phyloP scores from a whole-genome alignment of 1,140 invertebrate species.

The Aphelinus certus region DNA sequence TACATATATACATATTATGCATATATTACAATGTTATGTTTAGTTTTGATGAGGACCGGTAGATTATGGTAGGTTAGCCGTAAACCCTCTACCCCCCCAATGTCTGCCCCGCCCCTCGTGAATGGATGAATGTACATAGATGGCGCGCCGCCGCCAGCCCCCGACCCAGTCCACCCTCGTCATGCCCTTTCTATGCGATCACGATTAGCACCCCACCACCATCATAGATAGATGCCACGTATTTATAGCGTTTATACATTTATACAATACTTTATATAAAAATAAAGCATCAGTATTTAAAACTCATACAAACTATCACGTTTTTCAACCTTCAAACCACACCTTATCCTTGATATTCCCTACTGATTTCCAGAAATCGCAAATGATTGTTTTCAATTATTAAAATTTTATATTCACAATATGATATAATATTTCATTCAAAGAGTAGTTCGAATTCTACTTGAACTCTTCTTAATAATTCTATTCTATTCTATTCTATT shows the following conservation, averaged over 20 bases:
- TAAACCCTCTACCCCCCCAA: slow-evolving; percentile 33
- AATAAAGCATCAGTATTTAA: slow-evolving; percentile 69
- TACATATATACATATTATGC: slow-evolving; percentile 53
- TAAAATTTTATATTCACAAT: too few relatives aligned
- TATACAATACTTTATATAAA: slow-evolving; percentile 68
- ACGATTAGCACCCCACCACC: slow-evolving; percentile 66
- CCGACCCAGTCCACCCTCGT: slow-evolving; percentile 64
- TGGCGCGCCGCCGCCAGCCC: slow-evolving; percentile 64
- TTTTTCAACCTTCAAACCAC: slow-evolving; percentile 18
- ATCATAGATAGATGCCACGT: slow-evolving; percentile 67
- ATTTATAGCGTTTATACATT: slow-evolving; percentile 69
- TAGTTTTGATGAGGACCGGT: slow-evolving; percentile 64
- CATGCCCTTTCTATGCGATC: slow-evolving; percentile 65
- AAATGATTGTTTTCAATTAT: too few relatives aligned
- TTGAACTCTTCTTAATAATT: too few relatives aligned
- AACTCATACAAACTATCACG: slow-evolving; percentile 48
- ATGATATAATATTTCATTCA: too few relatives aligned
- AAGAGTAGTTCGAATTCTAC: too few relatives aligned
- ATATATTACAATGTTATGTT: slow-evolving; percentile 58
- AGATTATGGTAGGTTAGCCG: slow-evolving; percentile 65
- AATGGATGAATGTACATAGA: slow-evolving; percentile 68
- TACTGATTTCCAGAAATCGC: neutral
- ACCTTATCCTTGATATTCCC: neutral
- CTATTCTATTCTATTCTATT: too few relatives aligned
- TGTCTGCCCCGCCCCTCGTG: slow-evolving; percentile 52